Evolutionary conservation across 2,113 vertebrate genomes (phyloP).

Genomic region (Ailurus styani): DNA sequence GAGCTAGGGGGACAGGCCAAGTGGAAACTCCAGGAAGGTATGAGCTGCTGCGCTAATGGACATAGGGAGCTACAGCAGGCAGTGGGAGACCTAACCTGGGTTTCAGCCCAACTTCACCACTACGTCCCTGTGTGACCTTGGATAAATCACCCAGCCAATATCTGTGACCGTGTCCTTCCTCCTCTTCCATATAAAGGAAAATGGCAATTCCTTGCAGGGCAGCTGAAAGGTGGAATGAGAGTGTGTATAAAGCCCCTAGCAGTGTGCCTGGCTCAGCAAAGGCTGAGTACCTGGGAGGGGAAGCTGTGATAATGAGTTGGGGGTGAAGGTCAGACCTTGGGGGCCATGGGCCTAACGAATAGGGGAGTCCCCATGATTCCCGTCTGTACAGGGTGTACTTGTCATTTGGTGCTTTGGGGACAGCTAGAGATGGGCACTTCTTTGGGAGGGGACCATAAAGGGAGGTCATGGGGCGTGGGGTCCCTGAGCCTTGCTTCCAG

Average conservation of each 20-base stretch:
- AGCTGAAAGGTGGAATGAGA: too few relatives aligned
- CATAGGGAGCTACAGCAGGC: background rate
- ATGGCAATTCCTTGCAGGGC: too few relatives aligned
- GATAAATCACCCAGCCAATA: background rate
- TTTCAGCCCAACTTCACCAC: background rate
- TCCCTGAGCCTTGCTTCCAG: background rate
- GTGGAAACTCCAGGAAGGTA: background rate
- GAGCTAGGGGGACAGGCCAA: background rate
- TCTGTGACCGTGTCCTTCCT: background rate
- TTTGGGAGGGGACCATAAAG: background rate
- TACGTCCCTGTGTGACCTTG: background rate
- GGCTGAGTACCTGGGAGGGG: background rate
- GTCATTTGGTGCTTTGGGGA: background rate
- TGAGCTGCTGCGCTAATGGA: background rate
- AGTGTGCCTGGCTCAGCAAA: background rate
- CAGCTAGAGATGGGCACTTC: background rate
- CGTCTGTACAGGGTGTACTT: background rate
- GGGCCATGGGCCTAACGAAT: rapidly evolving
- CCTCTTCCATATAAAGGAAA: background rate
- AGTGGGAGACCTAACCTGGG: background rate
- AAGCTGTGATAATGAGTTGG: background rate
- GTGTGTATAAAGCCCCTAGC: background rate
- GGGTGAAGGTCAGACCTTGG: background rate
- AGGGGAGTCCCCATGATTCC: background rate
- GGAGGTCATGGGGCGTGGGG: background rate